These are phyloP conservation scores for Pseudomyrmex flavicornis DNA, from an alignment of 1,140 invertebrate genomes.

Conservation along the genomic window DNA sequence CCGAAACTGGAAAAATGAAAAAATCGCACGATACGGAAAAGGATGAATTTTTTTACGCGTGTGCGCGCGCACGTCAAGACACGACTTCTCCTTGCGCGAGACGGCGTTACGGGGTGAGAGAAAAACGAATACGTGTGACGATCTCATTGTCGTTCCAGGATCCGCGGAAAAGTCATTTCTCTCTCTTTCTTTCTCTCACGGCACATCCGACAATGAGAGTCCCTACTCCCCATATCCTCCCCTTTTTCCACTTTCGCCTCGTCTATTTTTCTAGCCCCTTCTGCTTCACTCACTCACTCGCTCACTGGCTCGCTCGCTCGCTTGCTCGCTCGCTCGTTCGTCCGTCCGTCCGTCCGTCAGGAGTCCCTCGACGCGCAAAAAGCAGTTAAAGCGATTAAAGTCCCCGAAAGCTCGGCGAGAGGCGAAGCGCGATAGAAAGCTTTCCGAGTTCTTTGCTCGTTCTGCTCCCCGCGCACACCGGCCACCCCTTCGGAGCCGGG, in stretches of 20 bases:
- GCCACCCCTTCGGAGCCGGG: constrained; percentile 34
- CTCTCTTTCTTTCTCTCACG: neutral
- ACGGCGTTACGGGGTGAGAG: neutral
- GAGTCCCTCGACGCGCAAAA: constrained; percentile 69
- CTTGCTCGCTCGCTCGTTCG: constrained; percentile 26
- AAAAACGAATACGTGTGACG: constrained; percentile 66
- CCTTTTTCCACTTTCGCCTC: constrained; percentile 60
- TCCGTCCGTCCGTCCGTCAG: constrained; percentile 62
- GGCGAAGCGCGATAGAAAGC: constrained; percentile 70
- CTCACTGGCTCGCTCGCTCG: constrained; percentile 35
- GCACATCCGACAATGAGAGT: constrained; percentile 69
- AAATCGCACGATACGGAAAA: constrained; percentile 7
- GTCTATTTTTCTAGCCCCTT: constrained; percentile 68
- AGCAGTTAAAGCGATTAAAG: constrained; percentile 75
- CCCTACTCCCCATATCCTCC: neutral
- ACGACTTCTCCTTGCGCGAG: no score
- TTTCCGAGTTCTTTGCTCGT: constrained; percentile 69
- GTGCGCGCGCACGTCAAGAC: neutral
- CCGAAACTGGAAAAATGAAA: constrained; percentile 42
- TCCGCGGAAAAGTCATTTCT: constrained; percentile 70
- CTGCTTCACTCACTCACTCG: constrained; percentile 35
- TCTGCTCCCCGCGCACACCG: constrained; percentile 42
- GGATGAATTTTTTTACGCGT: neutral
- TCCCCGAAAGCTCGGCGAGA: constrained; percentile 72
- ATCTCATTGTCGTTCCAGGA: constrained; percentile 69